Evolutionary conservation across 2,888 invertebrate genomes (phyloP).

Genomic region (Macrophya alboannulata): DNA sequence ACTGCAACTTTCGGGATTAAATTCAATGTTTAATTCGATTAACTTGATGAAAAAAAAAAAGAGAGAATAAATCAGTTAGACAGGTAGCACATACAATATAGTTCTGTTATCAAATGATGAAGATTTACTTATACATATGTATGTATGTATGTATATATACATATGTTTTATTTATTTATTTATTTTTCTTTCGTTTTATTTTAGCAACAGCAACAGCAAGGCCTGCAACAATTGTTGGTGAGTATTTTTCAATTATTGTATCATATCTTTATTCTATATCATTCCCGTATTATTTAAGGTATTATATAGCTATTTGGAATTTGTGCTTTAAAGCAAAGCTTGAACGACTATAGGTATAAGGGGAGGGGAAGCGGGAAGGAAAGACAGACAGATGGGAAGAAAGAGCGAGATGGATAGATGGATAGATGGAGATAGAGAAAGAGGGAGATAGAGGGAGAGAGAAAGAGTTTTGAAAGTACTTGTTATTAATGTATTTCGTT

Average conservation of each 20-base stretch:
- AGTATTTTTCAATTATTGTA: slow-evolving; percentile 80
- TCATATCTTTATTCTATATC: neutral
- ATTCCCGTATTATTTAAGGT: neutral
- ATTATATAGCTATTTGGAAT: neutral
- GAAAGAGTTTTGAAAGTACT: neutral
- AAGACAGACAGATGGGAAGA: too few relatives aligned
- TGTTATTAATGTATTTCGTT: neutral
- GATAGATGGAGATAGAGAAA: too few relatives aligned
- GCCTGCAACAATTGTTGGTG: slow-evolving; percentile 96
- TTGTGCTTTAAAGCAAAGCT: neutral
- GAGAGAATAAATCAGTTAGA: neutral
- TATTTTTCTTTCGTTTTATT: slow-evolving; percentile 75
- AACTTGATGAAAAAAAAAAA: neutral
- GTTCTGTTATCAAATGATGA: neutral
- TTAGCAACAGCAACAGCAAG: slow-evolving; percentile 96
- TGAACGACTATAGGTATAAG: neutral
- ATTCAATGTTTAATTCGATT: neutral
- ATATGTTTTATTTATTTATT: neutral
- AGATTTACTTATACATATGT: neutral
- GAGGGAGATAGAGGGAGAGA: neutral
- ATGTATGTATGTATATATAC: too few relatives aligned
- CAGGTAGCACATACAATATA: too few relatives aligned
- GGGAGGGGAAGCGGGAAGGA: too few relatives aligned
- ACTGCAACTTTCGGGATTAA: neutral
- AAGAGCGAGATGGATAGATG: too few relatives aligned